phyloP scores from a whole-genome alignment of 2,888 invertebrate species.

The Lasioglossum oenotherae region DNA sequence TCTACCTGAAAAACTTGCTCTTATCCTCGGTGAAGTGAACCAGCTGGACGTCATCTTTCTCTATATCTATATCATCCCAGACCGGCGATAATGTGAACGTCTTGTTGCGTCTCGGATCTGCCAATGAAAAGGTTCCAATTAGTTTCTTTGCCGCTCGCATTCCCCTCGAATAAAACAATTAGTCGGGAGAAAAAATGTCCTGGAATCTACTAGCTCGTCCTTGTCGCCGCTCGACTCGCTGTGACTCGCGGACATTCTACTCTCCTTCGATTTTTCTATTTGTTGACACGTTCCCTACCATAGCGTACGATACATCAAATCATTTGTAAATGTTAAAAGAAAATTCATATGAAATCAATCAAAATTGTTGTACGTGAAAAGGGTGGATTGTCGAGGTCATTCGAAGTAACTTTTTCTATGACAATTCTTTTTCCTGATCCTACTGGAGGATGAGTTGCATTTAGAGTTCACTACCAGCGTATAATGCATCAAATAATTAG shows the following conservation, averaged over 20 bases:
- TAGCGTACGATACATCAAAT: too few species aligned
- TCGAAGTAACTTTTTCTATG: too few species aligned
- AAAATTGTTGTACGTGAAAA: too few species aligned
- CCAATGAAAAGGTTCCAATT: conserved; percentile 48
- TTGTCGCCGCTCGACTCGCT: background rate
- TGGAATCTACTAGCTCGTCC: background rate
- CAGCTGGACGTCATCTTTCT: conserved; percentile 75
- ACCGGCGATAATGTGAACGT: conserved; percentile 75
- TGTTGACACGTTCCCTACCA: too few species aligned
- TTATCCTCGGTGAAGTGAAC: conserved; percentile 76
- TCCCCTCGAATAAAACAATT: conserved; percentile 8
- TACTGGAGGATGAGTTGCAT: too few species aligned
- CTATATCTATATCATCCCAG: conserved; percentile 78
- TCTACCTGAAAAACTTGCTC: conserved; percentile 72
- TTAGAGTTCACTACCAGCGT: too few species aligned
- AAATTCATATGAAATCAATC: too few species aligned
- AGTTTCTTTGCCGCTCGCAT: conserved; percentile 1
- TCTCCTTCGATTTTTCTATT: background rate
- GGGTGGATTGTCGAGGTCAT: too few species aligned
- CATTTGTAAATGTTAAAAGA: too few species aligned
- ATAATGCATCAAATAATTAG: too few species aligned
- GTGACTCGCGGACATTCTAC: background rate
- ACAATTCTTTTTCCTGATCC: too few species aligned
- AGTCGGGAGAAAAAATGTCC: background rate
- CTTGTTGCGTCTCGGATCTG: conserved; percentile 68